These are phyloP conservation scores for Slavum lentiscoides DNA, from an alignment of 2,888 invertebrate genomes.

Conservation along the genomic window DNA sequence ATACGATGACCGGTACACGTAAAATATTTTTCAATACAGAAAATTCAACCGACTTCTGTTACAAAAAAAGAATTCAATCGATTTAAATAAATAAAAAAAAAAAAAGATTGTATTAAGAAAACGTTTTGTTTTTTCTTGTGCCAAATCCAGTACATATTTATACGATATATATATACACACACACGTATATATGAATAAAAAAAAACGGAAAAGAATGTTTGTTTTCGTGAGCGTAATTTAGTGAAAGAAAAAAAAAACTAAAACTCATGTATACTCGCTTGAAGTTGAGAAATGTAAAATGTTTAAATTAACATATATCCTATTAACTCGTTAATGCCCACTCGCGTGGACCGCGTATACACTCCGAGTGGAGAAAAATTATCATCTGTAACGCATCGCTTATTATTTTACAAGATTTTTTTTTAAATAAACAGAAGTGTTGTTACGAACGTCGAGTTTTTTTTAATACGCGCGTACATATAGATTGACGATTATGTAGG, in stretches of 20 bases:
- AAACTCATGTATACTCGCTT: constrained; percentile 1
- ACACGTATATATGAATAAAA: background rate
- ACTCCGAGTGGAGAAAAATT: constrained; percentile 13
- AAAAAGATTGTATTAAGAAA: too few species aligned
- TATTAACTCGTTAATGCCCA: constrained; percentile 44
- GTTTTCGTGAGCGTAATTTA: constrained; percentile 16
- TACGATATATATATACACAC: too few species aligned
- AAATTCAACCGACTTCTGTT: too few species aligned
- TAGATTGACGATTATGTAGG: too few species aligned
- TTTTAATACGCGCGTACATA: too few species aligned
- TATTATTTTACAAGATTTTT: constrained; percentile 25
- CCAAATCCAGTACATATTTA: too few species aligned
- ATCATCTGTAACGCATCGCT: constrained; percentile 38
- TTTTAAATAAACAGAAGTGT: constrained; percentile 21
- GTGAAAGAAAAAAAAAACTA: background rate
- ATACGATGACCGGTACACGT: too few species aligned
- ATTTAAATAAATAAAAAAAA: too few species aligned
- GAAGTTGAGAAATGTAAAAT: constrained; percentile 38
- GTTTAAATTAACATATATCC: constrained; percentile 26
- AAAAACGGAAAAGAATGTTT: background rate
- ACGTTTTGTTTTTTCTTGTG: too few species aligned
- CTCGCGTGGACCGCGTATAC: background rate
- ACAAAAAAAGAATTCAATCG: too few species aligned
- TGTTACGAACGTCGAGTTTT: background rate
- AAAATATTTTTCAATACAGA: too few species aligned